Evolutionary conservation across 2,888 invertebrate genomes (phyloP), one percentile per base, ranked within the genome.

Genomic region (Cantharis nigra): DNA sequence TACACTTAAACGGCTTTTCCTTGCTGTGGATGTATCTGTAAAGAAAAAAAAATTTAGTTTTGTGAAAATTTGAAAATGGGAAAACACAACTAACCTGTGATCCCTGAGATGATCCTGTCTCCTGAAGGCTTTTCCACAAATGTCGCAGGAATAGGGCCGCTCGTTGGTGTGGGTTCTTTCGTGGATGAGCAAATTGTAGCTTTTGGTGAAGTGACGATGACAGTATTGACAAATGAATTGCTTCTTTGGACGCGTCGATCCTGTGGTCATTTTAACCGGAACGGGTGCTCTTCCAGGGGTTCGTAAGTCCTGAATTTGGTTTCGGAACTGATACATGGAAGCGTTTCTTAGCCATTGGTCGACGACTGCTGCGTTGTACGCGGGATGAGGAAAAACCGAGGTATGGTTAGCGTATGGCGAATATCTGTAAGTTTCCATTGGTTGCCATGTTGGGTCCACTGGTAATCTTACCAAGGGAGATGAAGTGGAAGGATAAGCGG

Each of bases 181-280:
- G 88, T 99, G 98, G 83, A 99, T 99, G 85, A 98, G 92, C 84
- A 99, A 91, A 89, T 99, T 99, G 91, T 99, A 99, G 70, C 97
- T 97, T 89, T 99, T 99, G 81, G 98, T 98, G 90, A 99, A 99
- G 87, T 98, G 97, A 62, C 98, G 93, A 87, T 96, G 95, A 90
- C 99, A 99, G 89, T 95, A 98, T 90, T 97, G 97, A 92, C 98
- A 99, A 86, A 99, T 98, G 90, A 98, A 98, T 89, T 98, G 94
- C 83, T 94, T 94, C 88, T 94, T 94, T 69, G 94, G 94, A 80
- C 94, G 90, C 3, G 87, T 82, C 26, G 85, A 33, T 90, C 90
- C 83, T 90, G 91, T 69, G 90, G 91, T 3, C 89, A 90, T 85
- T 83, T 82, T 70, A 90, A 83, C 72, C 67, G 92, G 91, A 70